phyloP scores from a whole-genome alignment of 2,797 vertebrate species.

The Syncerus caffer region DNA sequence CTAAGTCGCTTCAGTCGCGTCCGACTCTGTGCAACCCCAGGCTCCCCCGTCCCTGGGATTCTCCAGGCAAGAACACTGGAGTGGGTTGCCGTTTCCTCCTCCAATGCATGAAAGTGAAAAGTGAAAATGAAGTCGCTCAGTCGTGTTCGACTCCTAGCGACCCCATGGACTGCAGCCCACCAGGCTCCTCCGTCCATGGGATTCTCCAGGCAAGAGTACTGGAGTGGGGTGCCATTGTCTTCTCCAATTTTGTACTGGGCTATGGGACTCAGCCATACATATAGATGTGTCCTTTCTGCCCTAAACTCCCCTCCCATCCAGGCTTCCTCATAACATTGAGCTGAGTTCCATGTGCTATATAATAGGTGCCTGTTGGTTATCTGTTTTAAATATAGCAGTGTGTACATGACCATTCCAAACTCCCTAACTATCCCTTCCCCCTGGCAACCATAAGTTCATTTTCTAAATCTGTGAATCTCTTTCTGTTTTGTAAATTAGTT shows the following conservation, averaged over 20 bases:
- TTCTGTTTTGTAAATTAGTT: neutral
- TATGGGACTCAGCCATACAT: neutral
- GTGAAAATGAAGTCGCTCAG: too few species aligned
- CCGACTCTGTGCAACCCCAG: too few species aligned
- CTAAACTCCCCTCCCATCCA: neutral
- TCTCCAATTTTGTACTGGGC: neutral
- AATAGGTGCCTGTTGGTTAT: neutral
- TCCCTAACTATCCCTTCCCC: neutral
- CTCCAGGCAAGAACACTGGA: too few species aligned
- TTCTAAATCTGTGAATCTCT: neutral
- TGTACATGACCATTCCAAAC: neutral
- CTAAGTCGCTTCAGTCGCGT: too few species aligned
- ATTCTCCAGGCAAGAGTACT: too few species aligned
- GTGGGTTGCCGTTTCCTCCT: too few species aligned
- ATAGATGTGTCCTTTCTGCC: neutral
- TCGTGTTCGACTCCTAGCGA: too few species aligned
- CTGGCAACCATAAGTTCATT: neutral
- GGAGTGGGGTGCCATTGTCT: too few species aligned
- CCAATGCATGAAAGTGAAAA: too few species aligned
- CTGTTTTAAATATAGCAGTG: neutral
- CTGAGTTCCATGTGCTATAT: neutral
- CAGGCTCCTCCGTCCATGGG: too few species aligned
- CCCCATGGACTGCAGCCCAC: too few species aligned
- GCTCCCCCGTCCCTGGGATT: too few species aligned
- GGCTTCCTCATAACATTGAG: neutral